Evolutionary conservation across 2,888 invertebrate genomes (phyloP).

Genomic region (Drosophila tripunctata): DNA sequence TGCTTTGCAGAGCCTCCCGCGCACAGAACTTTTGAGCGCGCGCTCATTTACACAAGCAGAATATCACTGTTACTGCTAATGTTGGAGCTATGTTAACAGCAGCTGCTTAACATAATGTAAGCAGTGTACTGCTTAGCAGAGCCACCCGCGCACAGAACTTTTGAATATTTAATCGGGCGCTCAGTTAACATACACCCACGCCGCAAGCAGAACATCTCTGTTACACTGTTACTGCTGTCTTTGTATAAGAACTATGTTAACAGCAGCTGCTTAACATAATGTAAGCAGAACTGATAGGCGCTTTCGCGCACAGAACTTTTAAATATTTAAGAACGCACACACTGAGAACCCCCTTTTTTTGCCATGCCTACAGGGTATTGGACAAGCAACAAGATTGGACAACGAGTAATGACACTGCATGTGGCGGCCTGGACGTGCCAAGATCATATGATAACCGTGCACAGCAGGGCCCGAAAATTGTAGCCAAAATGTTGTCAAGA

Average conservation of each 20-base stretch:
- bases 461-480: conserved; percentile 67
- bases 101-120: neutral
- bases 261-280: neutral
- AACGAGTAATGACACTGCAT: conserved; percentile 77
- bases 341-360: neutral
- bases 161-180: neutral
- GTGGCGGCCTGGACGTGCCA: conserved; percentile 26
- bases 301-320: neutral
- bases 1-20: too few species aligned
- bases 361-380: neutral
- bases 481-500: conserved; percentile 28
- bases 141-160: neutral
- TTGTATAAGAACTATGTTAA: too few species aligned
- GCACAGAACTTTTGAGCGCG: neutral
- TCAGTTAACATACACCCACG: too few species aligned
- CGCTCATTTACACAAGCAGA: too few species aligned
- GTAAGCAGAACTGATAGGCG: too few species aligned
- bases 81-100: neutral
- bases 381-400: conserved; percentile 19
- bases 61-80: neutral
- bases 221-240: too few species aligned
- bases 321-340: neutral
- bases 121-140: too few species aligned
- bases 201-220: too few species aligned
- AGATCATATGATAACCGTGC: conserved; percentile 61